Base-by-base conservation (phyloP, 2,888 invertebrate species). In the Hyles lineata region DNA sequence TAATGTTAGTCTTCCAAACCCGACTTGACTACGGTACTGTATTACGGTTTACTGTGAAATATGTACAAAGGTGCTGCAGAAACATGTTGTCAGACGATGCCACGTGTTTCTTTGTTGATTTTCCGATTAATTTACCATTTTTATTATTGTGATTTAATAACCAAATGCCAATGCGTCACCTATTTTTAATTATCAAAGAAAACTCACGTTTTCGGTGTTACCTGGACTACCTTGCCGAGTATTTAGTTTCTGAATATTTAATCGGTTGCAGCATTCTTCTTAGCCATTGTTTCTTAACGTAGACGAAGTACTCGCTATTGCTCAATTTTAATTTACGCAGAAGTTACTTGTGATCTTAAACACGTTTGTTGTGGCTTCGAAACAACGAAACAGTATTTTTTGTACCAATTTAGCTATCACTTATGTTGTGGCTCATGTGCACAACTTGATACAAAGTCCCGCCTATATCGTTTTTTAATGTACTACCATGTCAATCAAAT, bases 1-100 rank as follows among this genome's bases (percentile, higher is more conserved):
- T 74, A 76, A 80, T 76, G 76, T 76, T 82, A 79, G 84, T 84
- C 84, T 85, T 85, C 85, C 83, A 83, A 78, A 82, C 73, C 74
- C 71, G 67, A 67, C 50, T 50, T 67, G 23, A 50, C 50, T 29
- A 29, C 29, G 29, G 29, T 29, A 29, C 29, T 63, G 35, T 32
- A 55, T 55, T 55, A 35, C 50, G 43, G 23, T 50, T 17, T 67
- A 50, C 43, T 32, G 11, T 43, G 9, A 43, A 21, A 23, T 15
- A 50, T 67, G 23, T 67, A 67, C 67, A 21, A 67, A 67, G 67
- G 50, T 67, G 63, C 43, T 67, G 43, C 21, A 67, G 43, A 15
- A 43, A 50, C 23, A 50, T 67, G 43, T 9, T 23, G 43, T 43
- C 67, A 23, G 50, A 15, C 21, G 17, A 50, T n/a, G 23, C 43